Conservation (phyloP, 2,113 vertebrate genomes). For the Zosterops japonicus region DNA sequence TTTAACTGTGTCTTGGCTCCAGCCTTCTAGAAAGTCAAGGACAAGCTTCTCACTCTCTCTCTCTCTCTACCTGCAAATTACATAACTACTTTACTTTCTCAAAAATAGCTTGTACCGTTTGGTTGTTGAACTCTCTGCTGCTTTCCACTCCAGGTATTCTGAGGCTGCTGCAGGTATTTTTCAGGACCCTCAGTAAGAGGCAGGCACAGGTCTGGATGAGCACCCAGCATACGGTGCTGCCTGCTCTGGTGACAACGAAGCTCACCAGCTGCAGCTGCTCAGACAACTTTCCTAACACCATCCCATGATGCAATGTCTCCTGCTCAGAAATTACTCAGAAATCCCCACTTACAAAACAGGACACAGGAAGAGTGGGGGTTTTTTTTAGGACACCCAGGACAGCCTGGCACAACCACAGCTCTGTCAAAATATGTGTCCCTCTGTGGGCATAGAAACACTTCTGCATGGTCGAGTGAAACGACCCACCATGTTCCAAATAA, state of each 20-base stretch:
- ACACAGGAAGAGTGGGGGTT: background rate
- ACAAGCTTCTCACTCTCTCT: background rate
- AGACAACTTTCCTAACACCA: slow-evolving; percentile 49
- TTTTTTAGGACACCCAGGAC: slow-evolving; percentile 50
- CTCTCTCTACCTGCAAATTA: background rate
- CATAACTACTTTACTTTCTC: background rate
- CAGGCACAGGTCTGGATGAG: background rate
- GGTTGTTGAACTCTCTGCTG: background rate
- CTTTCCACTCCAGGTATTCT: fast-evolving
- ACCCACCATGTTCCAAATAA: background rate
- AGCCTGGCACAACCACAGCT: slow-evolving; percentile 7
- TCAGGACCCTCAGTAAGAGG: background rate
- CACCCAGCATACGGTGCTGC: background rate
- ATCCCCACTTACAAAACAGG: slow-evolving; percentile 56
- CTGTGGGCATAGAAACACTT: slow-evolving; percentile 22
- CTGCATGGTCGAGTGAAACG: background rate
- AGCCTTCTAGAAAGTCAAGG: background rate
- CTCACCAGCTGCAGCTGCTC: slow-evolving; percentile 32
- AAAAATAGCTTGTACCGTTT: background rate
- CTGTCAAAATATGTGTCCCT: slow-evolving; percentile 27
- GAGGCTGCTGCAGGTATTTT: background rate
- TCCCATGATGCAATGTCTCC: slow-evolving; percentile 64
- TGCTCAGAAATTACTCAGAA: slow-evolving; percentile 67
- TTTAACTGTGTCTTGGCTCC: background rate
- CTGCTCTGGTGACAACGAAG: fast-evolving